phyloP scores from a whole-genome alignment of 2,888 invertebrate species.

The Epinotia nisella region DNA sequence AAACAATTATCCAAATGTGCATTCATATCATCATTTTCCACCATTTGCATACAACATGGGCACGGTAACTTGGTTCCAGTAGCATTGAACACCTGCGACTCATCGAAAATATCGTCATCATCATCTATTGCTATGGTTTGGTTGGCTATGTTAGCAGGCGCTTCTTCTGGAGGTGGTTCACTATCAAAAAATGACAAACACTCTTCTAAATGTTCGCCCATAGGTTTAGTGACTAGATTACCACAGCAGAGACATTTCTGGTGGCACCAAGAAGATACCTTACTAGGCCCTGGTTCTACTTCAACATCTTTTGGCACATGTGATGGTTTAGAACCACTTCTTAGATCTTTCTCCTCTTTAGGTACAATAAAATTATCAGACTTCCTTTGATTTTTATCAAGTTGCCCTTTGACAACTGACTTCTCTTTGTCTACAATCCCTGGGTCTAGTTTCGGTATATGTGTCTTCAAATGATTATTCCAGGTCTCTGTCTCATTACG shows the following conservation, averaged over 20 bases:
- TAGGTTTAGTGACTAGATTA: constrained; percentile 58
- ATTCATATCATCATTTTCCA: constrained; percentile 83
- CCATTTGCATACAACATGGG: constrained; percentile 85
- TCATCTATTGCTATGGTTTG: constrained; percentile 64
- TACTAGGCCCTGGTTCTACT: constrained; percentile 52
- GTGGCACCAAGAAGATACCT: constrained; percentile 41
- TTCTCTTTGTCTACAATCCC: constrained; percentile 49
- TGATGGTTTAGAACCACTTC: constrained; percentile 46
- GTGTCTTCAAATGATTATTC: constrained; percentile 21
- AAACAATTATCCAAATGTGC: constrained; percentile 83
- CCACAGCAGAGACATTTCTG: constrained; percentile 79
- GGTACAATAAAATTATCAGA: constrained; percentile 47
- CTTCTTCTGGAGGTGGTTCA: constrained; percentile 69
- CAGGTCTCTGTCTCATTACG: constrained; percentile 13
- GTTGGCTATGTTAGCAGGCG: constrained; percentile 56
- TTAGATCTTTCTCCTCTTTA: constrained; percentile 45
- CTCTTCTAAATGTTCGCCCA: constrained; percentile 79
- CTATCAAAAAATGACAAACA: constrained; percentile 78
- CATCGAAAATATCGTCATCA: constrained; percentile 68
- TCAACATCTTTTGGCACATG: constrained; percentile 45
- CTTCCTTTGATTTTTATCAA: constrained; percentile 47
- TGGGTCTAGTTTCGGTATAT: constrained; percentile 43
- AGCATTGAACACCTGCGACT: constrained; percentile 70
- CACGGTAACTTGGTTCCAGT: constrained; percentile 82
- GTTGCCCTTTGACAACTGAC: constrained; percentile 47